phyloP scores from a whole-genome alignment of 1,140 invertebrate genomes.

The Marisa cornuarietis region DNA sequence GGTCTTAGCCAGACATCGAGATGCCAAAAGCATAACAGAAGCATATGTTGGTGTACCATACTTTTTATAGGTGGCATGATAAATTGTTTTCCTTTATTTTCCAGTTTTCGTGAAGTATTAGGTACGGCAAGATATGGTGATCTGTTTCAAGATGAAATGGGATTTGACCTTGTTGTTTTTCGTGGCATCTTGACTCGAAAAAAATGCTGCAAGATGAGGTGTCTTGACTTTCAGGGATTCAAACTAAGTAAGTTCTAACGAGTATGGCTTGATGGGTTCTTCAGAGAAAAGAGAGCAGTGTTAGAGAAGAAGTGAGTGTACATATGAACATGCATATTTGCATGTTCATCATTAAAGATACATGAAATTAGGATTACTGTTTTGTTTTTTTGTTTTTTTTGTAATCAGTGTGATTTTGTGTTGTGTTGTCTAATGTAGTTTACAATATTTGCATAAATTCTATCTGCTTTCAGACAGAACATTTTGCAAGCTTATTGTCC shows the following conservation, averaged over 20 bases:
- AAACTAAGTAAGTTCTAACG: constrained; percentile 41
- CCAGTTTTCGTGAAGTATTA: constrained; percentile 47
- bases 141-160: constrained; percentile 47
- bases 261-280: too few relatives aligned
- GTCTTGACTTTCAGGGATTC: constrained; percentile 44
- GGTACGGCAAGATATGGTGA: constrained; percentile 28
- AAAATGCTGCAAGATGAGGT: constrained; percentile 45
- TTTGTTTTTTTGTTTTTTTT: not conserved
- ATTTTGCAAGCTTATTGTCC: constrained; percentile 44
- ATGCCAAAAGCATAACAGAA: too few relatives aligned
- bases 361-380: not conserved
- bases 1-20: too few relatives aligned
- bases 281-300: too few relatives aligned
- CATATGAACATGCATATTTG: too few relatives aligned
- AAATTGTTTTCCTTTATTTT: constrained; percentile 6
- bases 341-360: too few relatives aligned
- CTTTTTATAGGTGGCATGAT: not conserved
- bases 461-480: constrained; percentile 36
- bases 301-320: too few relatives aligned
- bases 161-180: constrained; percentile 42
- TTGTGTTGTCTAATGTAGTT: not conserved
- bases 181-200: constrained; percentile 40
- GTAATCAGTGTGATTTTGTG: not conserved
- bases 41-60: not conserved
- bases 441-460: not conserved